These are phyloP conservation scores for Eulemur mongoz DNA, from an alignment of 2,797 vertebrate genomes.

Conservation along the genomic window DNA sequence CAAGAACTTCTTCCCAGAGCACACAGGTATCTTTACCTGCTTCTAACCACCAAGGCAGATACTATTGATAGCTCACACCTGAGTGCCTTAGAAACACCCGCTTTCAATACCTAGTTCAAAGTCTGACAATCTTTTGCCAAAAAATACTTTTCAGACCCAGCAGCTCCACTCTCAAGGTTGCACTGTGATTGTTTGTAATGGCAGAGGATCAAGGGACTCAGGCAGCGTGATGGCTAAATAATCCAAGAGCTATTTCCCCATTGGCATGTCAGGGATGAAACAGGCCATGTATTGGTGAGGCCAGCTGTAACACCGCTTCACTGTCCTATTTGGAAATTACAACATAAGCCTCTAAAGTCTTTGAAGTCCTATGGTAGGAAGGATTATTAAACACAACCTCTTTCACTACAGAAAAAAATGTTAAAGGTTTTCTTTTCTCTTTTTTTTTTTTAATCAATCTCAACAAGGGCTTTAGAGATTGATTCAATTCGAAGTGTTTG, in stretches of 20 bases:
- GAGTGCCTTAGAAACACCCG: constrained; percentile 16
- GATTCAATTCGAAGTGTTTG: background rate
- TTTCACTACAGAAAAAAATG: background rate
- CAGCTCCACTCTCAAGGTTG: background rate
- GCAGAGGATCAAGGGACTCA: background rate
- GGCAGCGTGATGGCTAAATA: background rate
- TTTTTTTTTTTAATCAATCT: background rate
- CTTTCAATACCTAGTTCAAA: constrained; percentile 32
- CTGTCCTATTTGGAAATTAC: constrained; percentile 19
- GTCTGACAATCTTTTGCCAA: constrained; percentile 23
- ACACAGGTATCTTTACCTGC: background rate
- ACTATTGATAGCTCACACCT: background rate
- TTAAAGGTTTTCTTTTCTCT: background rate
- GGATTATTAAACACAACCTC: background rate
- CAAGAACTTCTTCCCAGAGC: background rate
- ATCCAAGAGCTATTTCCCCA: constrained; percentile 12
- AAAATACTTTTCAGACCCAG: constrained; percentile 45
- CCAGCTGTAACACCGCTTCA: background rate
- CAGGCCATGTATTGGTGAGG: background rate
- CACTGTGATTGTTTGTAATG: constrained; percentile 50
- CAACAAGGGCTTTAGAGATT: background rate
- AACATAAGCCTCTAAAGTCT: background rate
- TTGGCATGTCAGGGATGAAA: background rate
- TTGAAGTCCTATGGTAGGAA: constrained; percentile 34
- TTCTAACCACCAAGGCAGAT: background rate